Conservation (phyloP, 2,797 vertebrate species). For the Microcaecilia unicolor region DNA sequence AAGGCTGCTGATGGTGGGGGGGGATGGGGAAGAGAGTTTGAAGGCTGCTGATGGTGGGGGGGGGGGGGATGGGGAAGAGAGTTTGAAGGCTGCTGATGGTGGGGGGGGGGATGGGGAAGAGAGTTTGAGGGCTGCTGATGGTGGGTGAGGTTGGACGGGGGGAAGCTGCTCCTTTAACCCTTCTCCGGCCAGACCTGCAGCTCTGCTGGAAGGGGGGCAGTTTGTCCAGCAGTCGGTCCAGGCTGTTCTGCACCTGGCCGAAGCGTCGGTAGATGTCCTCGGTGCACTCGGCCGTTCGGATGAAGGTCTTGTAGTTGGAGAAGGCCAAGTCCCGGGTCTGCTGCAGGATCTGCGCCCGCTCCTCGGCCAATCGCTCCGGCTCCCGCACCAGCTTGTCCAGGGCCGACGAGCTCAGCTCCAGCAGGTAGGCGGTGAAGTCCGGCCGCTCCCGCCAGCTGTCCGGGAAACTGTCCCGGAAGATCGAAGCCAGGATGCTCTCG, state of each 20-base stretch:
- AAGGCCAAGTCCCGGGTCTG: slow-evolving; percentile 88
- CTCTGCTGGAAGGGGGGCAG: slow-evolving; percentile 75
- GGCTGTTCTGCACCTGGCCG: slow-evolving; percentile 73
- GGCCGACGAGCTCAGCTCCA: slow-evolving; percentile 76
- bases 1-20: too few species aligned
- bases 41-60: too few species aligned
- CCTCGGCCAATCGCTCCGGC: slow-evolving; percentile 80
- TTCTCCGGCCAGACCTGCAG: slow-evolving; percentile 62
- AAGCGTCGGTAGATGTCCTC: slow-evolving; percentile 80
- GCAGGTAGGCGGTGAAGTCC: slow-evolving; percentile 70
- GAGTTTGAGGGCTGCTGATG: too few species aligned
- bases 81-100: too few species aligned
- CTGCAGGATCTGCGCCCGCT: slow-evolving; percentile 75
- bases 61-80: too few species aligned
- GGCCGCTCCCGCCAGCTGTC: slow-evolving; percentile 71
- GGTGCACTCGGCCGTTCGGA: slow-evolving; percentile 88
- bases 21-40: too few species aligned
- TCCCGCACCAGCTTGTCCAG: slow-evolving; percentile 77
- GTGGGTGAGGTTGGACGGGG: too few species aligned
- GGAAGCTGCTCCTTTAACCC: too few species aligned
- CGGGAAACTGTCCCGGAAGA: slow-evolving; percentile 73
- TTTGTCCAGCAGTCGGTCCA: slow-evolving; percentile 69
- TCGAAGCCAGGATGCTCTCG: slow-evolving; percentile 77
- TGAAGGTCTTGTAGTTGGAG: slow-evolving; percentile 93
- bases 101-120: too few species aligned